Evolutionary conservation across 2,797 vertebrate genomes (phyloP).

Genomic region (Poeciliopsis turneri): DNA sequence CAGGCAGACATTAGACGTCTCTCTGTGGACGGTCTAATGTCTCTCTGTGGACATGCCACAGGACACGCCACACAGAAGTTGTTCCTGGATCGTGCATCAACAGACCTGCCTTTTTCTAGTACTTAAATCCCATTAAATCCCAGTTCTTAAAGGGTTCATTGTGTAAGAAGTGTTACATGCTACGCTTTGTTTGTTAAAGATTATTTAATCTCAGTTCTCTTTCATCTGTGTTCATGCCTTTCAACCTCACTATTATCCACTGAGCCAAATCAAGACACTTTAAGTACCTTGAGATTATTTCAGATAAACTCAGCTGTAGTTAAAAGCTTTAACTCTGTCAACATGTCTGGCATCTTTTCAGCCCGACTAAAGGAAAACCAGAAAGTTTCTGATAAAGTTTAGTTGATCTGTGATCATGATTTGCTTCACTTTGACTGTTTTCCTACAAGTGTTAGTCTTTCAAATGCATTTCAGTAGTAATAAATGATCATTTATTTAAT

Average conservation of each 20-base stretch:
- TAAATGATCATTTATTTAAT: background rate
- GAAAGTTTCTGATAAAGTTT: background rate
- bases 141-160: background rate
- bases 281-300: background rate
- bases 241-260: background rate
- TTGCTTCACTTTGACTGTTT: background rate
- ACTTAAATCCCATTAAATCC: no score
- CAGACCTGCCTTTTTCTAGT: background rate
- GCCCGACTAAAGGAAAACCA: background rate
- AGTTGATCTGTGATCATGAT: background rate
- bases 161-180: background rate
- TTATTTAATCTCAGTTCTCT: background rate
- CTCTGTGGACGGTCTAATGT: no score
- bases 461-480: background rate
- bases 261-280: background rate
- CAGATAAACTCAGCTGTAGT: background rate
- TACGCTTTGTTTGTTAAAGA: background rate
- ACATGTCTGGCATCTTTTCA: background rate
- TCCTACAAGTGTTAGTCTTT: background rate
- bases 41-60: no score
- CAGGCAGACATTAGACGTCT: background rate
- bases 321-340: background rate
- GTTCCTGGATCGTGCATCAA: background rate
- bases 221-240: background rate
- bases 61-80: background rate